Conservation (phyloP, 2,113 vertebrate genomes). For the Microcebus tavaratra region DNA sequence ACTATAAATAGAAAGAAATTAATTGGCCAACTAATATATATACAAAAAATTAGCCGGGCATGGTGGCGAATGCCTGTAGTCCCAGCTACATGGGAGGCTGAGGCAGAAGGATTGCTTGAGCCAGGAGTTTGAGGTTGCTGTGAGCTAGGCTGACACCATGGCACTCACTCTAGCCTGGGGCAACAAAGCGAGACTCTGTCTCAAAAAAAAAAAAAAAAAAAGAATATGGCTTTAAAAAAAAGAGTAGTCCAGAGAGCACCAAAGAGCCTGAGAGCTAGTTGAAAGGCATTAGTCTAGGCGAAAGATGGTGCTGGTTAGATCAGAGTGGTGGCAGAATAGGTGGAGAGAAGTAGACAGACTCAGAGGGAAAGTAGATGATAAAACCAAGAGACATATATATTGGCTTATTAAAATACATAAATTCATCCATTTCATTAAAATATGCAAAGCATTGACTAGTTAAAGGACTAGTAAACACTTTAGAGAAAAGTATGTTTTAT, state of each 20-base stretch:
- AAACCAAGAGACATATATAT: neutral
- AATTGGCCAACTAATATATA: no score
- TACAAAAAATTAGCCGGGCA: no score
- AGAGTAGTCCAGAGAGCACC: neutral
- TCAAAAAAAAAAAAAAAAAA: no score
- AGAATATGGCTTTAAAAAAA: neutral
- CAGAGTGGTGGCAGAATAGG: neutral
- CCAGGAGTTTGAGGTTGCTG: no score
- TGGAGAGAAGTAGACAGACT: neutral
- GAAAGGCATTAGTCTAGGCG: neutral
- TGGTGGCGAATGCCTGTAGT: no score
- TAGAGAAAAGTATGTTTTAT: neutral
- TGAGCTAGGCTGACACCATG: no score
- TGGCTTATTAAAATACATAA: neutral
- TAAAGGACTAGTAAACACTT: neutral
- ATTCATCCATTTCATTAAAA: neutral
- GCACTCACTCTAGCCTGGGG: no score
- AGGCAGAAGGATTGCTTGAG: no score
- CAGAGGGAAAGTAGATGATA: neutral
- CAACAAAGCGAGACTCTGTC: no score
- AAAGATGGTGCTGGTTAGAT: neutral
- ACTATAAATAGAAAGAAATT: no score
- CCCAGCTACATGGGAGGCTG: no score
- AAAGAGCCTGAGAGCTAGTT: neutral
- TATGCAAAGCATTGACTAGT: neutral